Conservation (phyloP, 2,888 invertebrate genomes). For the Volucella inflata region DNA sequence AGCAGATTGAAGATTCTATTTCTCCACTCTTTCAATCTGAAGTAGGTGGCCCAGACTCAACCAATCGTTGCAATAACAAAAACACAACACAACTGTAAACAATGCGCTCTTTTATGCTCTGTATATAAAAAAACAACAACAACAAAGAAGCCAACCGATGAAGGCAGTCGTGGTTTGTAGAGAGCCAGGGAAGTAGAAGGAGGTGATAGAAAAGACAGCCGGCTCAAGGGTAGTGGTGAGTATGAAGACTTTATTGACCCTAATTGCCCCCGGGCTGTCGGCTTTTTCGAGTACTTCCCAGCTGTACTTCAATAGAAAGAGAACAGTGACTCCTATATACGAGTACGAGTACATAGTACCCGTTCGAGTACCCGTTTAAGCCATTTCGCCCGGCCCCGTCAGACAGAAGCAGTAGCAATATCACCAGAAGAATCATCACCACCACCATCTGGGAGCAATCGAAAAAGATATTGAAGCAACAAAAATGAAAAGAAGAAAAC, state of each 20-base stretch:
- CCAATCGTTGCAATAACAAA: conserved; percentile 1
- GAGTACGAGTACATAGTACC: too few relatives aligned
- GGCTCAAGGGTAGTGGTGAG: not conserved
- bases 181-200: not conserved
- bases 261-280: conserved; percentile 72
- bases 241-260: conserved; percentile 72
- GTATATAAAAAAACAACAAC: conserved; percentile 10
- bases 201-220: not conserved
- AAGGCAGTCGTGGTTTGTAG: not conserved
- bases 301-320: conserved; percentile 54
- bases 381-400: conserved; percentile 38
- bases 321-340: not conserved
- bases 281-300: conserved; percentile 60
- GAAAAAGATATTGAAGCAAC: conserved; percentile 47
- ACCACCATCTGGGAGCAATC: conserved; percentile 44
- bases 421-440: conserved; percentile 16
- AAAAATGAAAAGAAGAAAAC: conserved; percentile 5
- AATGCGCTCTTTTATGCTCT: conserved; percentile 46
- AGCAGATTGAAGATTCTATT: too few relatives aligned
- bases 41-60: conserved; percentile 43
- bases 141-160: not conserved
- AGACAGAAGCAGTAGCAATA: not conserved
- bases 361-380: conserved; percentile 40
- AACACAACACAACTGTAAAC: conserved; percentile 17
- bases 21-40: not conserved